These are phyloP conservation scores for Chymomyza fuscimana DNA, from an alignment of 2,888 invertebrate genomes.

Conservation along the genomic window DNA sequence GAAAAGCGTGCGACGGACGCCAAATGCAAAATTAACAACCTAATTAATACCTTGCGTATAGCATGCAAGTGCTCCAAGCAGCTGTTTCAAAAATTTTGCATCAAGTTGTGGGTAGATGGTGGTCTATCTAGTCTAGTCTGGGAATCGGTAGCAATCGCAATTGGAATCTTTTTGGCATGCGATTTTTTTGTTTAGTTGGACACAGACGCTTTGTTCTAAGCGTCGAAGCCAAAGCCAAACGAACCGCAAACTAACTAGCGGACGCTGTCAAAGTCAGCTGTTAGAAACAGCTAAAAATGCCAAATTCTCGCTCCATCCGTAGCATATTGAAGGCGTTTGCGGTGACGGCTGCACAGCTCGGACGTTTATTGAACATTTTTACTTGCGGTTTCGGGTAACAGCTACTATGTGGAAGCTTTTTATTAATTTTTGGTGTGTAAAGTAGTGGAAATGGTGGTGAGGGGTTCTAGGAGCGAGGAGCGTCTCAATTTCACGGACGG, in stretches of 20 bases:
- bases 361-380: slow-evolving; percentile 75
- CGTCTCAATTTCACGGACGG: slow-evolving; percentile 65
- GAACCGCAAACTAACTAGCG: slow-evolving; percentile 73
- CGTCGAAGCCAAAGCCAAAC: neutral
- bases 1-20: slow-evolving; percentile 70
- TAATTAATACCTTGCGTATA: slow-evolving; percentile 75
- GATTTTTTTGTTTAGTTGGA: neutral
- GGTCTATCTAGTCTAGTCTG: neutral
- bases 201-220: slow-evolving; percentile 35
- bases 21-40: slow-evolving; percentile 79
- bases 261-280: slow-evolving; percentile 69
- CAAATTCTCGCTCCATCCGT: slow-evolving; percentile 52
- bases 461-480: slow-evolving; percentile 36
- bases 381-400: slow-evolving; percentile 53
- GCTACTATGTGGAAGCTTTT: slow-evolving; percentile 36
- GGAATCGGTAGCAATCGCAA: neutral
- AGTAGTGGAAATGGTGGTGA: neutral
- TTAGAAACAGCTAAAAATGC: slow-evolving; percentile 45
- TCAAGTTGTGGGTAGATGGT: slow-evolving; percentile 23
- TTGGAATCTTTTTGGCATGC: slow-evolving; percentile 2
- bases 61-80: slow-evolving; percentile 41
- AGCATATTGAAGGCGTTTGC: slow-evolving; percentile 67
- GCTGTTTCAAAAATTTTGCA: slow-evolving; percentile 61
- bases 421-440: slow-evolving; percentile 46
- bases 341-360: slow-evolving; percentile 48